phyloP scores from a whole-genome alignment of 2,797 vertebrate genomes.

The Synaphobranchus kaupii region DNA sequence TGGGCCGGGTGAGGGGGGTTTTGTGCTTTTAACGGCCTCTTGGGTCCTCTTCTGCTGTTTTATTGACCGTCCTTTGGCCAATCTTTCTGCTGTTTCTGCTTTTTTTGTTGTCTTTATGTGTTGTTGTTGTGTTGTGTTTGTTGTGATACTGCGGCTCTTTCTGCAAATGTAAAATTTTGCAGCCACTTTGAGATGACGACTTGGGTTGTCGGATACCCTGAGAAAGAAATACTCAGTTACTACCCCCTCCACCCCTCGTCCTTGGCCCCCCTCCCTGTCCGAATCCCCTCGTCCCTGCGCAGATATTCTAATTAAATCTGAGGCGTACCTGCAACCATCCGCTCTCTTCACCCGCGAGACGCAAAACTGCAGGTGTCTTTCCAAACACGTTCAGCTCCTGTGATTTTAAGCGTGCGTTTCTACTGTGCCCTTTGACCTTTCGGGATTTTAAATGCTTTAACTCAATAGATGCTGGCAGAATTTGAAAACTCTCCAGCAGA shows the following conservation, averaged over 20 bases:
- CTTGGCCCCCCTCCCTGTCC: background rate
- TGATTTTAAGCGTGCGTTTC: background rate
- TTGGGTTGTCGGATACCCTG: background rate
- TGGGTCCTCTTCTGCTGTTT: constrained; percentile 36
- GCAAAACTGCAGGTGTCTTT: background rate
- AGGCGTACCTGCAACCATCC: background rate
- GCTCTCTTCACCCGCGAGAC: background rate
- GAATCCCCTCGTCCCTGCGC: background rate
- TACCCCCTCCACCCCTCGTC: background rate
- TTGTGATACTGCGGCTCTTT: constrained; percentile 7
- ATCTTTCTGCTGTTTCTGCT: background rate
- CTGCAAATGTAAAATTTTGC: background rate
- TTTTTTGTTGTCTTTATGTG: background rate
- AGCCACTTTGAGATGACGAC: background rate
- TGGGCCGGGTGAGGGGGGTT: no score
- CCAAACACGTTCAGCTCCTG: background rate
- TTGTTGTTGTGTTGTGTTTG: background rate
- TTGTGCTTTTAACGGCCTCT: background rate
- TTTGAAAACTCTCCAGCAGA: no score
- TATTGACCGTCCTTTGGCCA: constrained; percentile 56
- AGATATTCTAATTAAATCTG: background rate
- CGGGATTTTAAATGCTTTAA: background rate
- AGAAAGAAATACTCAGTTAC: background rate
- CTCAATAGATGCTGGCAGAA: background rate
- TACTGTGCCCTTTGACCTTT: background rate